Percentiles rank a stretch among this genome's conserved stretches.
These are phyloP conservation scores for Orussus abietinus DNA, from an alignment of 1,140 invertebrate species.

Conservation along the genomic window DNA sequence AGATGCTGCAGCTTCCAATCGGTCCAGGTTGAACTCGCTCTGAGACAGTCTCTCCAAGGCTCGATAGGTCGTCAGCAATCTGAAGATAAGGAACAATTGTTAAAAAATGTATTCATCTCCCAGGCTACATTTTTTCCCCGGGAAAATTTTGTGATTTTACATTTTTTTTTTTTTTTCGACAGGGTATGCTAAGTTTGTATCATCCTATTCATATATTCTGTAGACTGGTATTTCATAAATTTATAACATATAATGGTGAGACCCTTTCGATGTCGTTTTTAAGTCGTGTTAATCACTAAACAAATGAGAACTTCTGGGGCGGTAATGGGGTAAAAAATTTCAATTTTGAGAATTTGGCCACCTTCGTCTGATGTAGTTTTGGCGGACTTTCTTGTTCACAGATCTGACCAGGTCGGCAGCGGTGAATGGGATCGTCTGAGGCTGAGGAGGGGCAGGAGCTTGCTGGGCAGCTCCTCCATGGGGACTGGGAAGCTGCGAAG, in stretches of 20 bases:
- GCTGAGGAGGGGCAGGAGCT: conserved; percentile 49
- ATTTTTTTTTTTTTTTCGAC: background rate
- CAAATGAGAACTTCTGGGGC: no score
- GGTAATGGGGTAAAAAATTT: no score
- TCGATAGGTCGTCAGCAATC: conserved; percentile 75
- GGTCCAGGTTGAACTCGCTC: conserved; percentile 77
- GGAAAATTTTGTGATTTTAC: background rate
- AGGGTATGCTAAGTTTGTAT: no score
- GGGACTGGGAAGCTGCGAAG: conserved; percentile 69
- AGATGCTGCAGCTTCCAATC: conserved; percentile 61
- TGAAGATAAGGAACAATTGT: no score
- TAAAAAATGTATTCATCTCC: no score
- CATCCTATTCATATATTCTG: no score
- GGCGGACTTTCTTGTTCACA: conserved; percentile 76
- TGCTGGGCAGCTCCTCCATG: conserved; percentile 60
- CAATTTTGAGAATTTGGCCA: no score
- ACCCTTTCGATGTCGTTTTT: no score
- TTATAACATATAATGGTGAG: no score
- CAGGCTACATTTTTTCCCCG: no score
- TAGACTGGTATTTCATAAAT: no score
- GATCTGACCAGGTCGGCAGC: conserved; percentile 72
- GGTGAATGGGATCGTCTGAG: conserved; percentile 58
- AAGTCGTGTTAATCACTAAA: no score
- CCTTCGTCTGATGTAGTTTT: conserved; percentile 47
- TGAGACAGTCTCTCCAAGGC: conserved; percentile 76